Evolutionary conservation across 2,113 vertebrate genomes (phyloP).

Genomic region (Colaptes auratus): DNA sequence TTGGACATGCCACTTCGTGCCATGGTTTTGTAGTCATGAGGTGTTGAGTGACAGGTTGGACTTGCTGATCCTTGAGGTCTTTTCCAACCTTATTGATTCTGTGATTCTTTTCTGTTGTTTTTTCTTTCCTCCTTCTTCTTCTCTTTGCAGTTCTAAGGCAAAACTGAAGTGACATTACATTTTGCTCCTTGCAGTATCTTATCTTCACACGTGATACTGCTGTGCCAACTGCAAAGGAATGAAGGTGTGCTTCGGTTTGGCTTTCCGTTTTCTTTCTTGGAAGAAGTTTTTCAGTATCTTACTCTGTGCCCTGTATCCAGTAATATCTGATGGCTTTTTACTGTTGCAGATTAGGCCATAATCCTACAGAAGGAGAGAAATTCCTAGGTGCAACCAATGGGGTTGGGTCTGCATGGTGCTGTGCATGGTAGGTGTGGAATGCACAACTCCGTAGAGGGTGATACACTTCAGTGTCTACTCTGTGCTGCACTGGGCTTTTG

Average conservation of each 20-base stretch:
- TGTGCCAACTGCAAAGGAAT: background rate
- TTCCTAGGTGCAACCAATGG: background rate
- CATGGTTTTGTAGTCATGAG: no score
- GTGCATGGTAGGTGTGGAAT: fast-evolving
- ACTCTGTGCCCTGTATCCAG: background rate
- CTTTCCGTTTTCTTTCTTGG: background rate
- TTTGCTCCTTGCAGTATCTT: background rate
- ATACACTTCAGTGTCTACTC: background rate
- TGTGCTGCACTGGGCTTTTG: background rate
- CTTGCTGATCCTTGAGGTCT: no score
- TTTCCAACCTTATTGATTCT: no score
- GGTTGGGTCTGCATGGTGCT: background rate
- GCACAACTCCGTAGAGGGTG: no score
- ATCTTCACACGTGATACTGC: fast-evolving
- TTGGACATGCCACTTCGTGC: no score
- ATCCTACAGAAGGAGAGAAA: background rate
- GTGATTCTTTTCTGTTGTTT: no score
- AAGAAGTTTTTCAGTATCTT: background rate
- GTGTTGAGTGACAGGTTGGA: no score
- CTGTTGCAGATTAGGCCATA: background rate
- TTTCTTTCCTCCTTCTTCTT: no score
- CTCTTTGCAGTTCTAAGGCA: background rate
- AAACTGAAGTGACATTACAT: background rate
- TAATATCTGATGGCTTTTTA: background rate
- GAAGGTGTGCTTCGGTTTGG: background rate